Percentiles rank a stretch among this genome's conserved stretches.
These are phyloP conservation scores for Teleogryllus occipitalis DNA, from an alignment of 1,140 invertebrate species.

Conservation along the genomic window DNA sequence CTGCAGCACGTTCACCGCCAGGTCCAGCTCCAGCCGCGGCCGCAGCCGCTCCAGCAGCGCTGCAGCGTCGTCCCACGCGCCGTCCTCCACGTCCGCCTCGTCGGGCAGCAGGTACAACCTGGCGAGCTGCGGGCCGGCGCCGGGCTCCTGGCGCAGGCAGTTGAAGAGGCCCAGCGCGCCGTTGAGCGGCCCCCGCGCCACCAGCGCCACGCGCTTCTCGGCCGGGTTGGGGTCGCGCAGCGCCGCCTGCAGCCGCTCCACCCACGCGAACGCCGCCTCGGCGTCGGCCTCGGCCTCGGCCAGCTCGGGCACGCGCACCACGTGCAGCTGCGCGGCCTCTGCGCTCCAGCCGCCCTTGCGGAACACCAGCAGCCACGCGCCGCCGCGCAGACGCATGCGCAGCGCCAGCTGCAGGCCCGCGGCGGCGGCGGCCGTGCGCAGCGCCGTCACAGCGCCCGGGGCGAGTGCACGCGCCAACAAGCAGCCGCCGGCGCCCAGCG, in stretches of 20 bases:
- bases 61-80: slow-evolving; percentile 37
- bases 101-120: not conserved
- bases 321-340: not conserved
- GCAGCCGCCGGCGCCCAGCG: too few species aligned
- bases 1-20: slow-evolving; percentile 73
- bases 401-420: too few species aligned
- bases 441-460: too few species aligned
- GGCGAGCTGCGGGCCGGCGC: not conserved
- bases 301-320: not conserved
- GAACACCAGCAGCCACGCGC: not conserved
- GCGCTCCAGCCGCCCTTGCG: not conserved
- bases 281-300: not conserved
- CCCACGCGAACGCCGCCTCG: slow-evolving; percentile 34
- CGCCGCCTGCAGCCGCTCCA: slow-evolving; percentile 40
- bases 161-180: slow-evolving; percentile 80
- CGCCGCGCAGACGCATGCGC: not conserved
- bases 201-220: slow-evolving; percentile 31
- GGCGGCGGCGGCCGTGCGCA: too few species aligned
- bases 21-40: slow-evolving; percentile 58
- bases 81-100: not conserved
- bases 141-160: slow-evolving; percentile 61
- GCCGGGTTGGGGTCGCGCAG: not conserved
- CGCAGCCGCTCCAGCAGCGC: slow-evolving; percentile 39
- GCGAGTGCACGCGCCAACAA: too few species aligned
- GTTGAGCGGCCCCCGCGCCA: slow-evolving; percentile 50